Evolutionary conservation across 1,140 invertebrate species (phyloP).

Genomic region (Diorhabda elongata): DNA sequence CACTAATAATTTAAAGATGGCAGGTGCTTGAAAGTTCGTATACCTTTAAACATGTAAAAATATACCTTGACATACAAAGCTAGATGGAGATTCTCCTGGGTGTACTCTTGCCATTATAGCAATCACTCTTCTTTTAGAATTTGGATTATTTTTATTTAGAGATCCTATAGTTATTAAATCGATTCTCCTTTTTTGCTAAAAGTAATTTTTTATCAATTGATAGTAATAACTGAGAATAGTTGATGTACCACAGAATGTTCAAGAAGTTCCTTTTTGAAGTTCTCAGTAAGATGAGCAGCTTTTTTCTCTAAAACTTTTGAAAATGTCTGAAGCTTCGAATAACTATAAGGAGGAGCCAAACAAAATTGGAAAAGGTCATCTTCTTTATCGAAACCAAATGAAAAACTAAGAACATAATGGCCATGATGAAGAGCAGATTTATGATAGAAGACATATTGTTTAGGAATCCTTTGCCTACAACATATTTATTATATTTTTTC

Average conservation of each 20-base stretch:
- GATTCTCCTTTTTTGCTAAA: slow-evolving; percentile 82
- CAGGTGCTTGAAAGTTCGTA: too few relatives aligned
- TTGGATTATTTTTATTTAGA: slow-evolving; percentile 48
- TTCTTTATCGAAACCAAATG: slow-evolving; percentile 91
- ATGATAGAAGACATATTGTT: slow-evolving; percentile 89
- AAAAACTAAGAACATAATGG: slow-evolving; percentile 90
- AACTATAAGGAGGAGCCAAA: slow-evolving; percentile 90
- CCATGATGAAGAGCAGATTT: slow-evolving; percentile 83
- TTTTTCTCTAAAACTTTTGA: slow-evolving; percentile 70
- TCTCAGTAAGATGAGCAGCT: slow-evolving; percentile 44
- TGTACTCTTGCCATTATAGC: slow-evolving; percentile 80
- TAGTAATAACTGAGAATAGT: not conserved
- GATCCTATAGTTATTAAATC: slow-evolving; percentile 82
- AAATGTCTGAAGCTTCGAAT: slow-evolving; percentile 82
- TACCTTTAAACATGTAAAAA: too few relatives aligned
- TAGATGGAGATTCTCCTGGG: slow-evolving; percentile 89
- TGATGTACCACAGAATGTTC: slow-evolving; percentile 64
- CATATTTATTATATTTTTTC: slow-evolving; percentile 17
- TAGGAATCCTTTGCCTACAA: slow-evolving; percentile 77
- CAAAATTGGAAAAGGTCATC: slow-evolving; percentile 93
- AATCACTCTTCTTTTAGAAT: slow-evolving; percentile 63
- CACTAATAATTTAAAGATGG: too few relatives aligned
- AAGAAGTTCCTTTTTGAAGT: slow-evolving; percentile 66
- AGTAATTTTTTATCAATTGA: slow-evolving; percentile 20
- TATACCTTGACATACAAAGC: slow-evolving; percentile 86